Conservation (phyloP, 2,797 vertebrate genomes). For the Rhinella marina region DNA sequence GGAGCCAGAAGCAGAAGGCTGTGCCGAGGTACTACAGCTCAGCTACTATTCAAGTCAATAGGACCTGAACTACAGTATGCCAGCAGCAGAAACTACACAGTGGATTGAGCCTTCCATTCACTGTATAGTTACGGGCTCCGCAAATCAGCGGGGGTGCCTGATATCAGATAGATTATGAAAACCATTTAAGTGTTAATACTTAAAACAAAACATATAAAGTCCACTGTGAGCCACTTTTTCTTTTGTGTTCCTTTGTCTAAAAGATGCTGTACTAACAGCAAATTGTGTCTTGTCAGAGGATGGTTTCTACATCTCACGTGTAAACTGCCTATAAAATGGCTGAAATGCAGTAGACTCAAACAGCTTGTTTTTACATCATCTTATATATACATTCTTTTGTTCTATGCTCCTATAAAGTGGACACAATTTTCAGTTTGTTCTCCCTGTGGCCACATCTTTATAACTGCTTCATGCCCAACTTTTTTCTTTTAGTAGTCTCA, state of each 20-base stretch:
- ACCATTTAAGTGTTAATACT: too few species aligned
- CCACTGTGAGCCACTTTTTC: too few species aligned
- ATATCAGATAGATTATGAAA: too few species aligned
- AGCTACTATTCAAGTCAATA: too few species aligned
- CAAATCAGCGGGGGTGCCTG: too few species aligned
- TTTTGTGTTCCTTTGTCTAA: background rate
- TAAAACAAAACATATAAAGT: too few species aligned
- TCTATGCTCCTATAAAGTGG: background rate
- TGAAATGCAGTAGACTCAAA: background rate
- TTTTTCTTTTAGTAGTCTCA: background rate
- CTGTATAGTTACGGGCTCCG: too few species aligned
- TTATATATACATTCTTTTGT: background rate
- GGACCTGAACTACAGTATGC: too few species aligned
- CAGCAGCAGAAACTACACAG: too few species aligned
- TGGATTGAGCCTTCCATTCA: too few species aligned
- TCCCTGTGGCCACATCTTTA: constrained; percentile 3
- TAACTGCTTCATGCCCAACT: background rate
- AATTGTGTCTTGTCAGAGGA: background rate
- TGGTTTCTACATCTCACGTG: background rate
- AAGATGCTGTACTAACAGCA: background rate
- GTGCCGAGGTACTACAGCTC: too few species aligned
- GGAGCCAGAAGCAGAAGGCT: too few species aligned
- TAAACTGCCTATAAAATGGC: background rate
- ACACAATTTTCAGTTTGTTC: constrained; percentile 7
- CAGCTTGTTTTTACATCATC: constrained; percentile 23